These are phyloP conservation scores for Gymnopithys bicolor DNA, from an alignment of 2,797 vertebrate species.

Conservation along the genomic window DNA sequence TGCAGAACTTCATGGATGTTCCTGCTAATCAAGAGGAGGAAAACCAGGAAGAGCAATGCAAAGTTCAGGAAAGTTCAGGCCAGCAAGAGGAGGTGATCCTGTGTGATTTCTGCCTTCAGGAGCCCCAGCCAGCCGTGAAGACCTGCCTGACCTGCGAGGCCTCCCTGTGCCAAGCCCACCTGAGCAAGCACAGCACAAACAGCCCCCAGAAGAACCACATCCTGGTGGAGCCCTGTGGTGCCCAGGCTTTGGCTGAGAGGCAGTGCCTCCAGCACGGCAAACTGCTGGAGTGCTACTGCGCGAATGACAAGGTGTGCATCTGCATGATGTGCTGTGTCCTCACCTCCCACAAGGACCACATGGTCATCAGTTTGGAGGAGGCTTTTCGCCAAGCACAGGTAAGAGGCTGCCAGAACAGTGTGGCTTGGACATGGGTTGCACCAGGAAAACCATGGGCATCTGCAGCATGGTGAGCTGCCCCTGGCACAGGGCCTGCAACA, in stretches of 20 bases:
- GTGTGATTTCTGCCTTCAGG: constrained; percentile 23
- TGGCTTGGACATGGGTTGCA: fast-evolving
- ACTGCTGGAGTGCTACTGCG: constrained; percentile 78
- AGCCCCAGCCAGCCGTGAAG: constrained; percentile 57
- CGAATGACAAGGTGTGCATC: constrained; percentile 58
- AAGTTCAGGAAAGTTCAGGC: neutral
- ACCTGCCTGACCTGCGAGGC: constrained; percentile 74
- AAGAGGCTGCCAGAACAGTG: neutral
- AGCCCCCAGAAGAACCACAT: constrained; percentile 19
- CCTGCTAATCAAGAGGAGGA: fast-evolving
- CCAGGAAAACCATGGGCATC: fast-evolving
- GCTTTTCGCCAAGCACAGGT: neutral
- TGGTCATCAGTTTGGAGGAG: neutral
- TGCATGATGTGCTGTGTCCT: constrained; percentile 74
- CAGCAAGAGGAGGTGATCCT: fast-evolving
- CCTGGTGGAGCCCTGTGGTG: constrained; percentile 48
- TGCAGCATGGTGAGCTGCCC: neutral
- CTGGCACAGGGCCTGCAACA: neutral
- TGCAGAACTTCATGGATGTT: neutral
- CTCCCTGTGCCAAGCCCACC: constrained; percentile 79
- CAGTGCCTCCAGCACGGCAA: constrained; percentile 69
- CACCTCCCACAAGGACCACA: constrained; percentile 71
- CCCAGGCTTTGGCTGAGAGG: neutral
- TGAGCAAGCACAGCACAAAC: constrained; percentile 70
- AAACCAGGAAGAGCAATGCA: fast-evolving